Conservation (phyloP, 2,113 vertebrate genomes). For the Origma solitaria region DNA sequence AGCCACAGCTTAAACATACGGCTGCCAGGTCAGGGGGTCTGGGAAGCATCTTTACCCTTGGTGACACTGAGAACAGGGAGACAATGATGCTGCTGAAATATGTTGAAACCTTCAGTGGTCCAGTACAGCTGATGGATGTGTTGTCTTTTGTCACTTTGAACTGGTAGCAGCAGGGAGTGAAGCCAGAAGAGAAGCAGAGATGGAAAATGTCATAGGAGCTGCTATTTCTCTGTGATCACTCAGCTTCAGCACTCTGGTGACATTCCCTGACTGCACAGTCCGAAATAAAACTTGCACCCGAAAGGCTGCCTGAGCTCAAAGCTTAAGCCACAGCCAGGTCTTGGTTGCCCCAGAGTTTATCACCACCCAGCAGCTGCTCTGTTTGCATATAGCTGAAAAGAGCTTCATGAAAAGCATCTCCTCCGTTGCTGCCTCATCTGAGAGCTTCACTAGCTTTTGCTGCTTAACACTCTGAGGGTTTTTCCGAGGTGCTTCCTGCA, state of each 20-base stretch:
- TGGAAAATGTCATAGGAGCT: neutral
- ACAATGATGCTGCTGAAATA: neutral
- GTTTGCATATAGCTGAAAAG: neutral
- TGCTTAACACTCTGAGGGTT: neutral
- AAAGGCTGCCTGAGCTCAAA: neutral
- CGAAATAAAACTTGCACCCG: neutral
- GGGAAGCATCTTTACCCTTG: neutral
- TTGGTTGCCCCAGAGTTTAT: neutral
- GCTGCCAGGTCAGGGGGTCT: neutral
- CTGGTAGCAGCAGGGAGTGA: conserved; percentile 66
- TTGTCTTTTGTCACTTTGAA: conserved; percentile 78
- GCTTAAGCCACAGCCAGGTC: neutral
- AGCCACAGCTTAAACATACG: conserved; percentile 78
- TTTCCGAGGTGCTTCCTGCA: neutral
- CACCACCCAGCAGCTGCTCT: neutral
- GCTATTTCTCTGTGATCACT: neutral
- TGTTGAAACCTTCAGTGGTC: conserved; percentile 63
- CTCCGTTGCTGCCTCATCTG: neutral
- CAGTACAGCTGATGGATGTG: conserved; percentile 79
- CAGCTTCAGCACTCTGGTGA: neutral
- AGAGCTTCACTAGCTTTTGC: neutral
- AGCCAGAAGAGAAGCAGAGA: conserved; percentile 55
- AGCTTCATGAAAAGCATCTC: neutral
- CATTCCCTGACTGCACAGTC: neutral
- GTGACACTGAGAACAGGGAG: neutral